Evolutionary conservation across 2,888 invertebrate genomes (phyloP), one percentile per base, ranked within the genome.

Genomic region (Limulus polyphemus): DNA sequence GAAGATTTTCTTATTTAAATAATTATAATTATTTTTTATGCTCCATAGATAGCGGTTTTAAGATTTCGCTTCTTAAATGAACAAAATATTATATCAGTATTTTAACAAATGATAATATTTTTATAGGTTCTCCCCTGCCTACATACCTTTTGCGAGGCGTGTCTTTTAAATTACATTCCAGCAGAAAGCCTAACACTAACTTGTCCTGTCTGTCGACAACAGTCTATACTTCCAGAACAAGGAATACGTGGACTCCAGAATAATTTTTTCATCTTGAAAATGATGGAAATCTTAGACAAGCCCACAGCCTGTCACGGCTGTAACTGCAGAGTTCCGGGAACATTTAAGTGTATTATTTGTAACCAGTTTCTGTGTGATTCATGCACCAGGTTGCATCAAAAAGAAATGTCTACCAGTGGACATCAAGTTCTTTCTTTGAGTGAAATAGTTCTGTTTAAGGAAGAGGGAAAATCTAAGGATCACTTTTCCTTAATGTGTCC

Each of bases 101-200:
- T 32, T 32, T 32, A 32, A 32, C 7, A 32, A 32, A 32, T 32
- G 32, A 7, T 32, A 32, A 32, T 32, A 32, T 47, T 59, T 52
- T 10, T 56, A 10, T 58, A 75, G 75, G 78, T 79, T 55, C 72
- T 79, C 60, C 79, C 79, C 12, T 79, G 79, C 69, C 74, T 79
- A 47, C 79, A 79, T 70, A 78, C 79, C 46, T 79, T 79, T 72
- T 79, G 79, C 68, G 75, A 77, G 70, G 69, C 70, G 61, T 79
- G 79, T 68, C 72, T 79, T 60, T 72, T 73, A 17, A 71, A 72
- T 61, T 78, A 78, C 72, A 75, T 78, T 59, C 79, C 79, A 5
- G 68, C 76, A 1, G 76, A 79, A 70, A 77, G 77, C 67, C 73
- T 79, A 56, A 77, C 78, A 10, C 74, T 79, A 32, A 76, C 78